Percentiles rank a stretch among this genome's conserved stretches.
phyloP scores from a whole-genome alignment of 2,113 vertebrate genomes.

The Isurus oxyrinchus region DNA sequence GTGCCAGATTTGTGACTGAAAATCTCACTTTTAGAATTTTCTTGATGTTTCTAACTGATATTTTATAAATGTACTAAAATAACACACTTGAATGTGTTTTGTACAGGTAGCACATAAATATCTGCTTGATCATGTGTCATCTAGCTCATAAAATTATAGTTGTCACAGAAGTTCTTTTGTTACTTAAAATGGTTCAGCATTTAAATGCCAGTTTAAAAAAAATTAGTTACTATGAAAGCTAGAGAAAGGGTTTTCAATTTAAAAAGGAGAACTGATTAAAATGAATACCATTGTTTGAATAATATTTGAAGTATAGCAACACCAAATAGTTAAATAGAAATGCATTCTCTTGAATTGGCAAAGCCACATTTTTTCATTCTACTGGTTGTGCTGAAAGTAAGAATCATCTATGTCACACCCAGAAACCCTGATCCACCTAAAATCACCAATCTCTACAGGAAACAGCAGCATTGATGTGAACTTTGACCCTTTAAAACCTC shows the following conservation, averaged over 20 bases:
- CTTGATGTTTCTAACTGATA: not conserved
- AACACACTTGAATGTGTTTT: not conserved
- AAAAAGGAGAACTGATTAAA: not conserved
- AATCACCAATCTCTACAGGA: constrained; percentile 8
- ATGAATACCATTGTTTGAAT: not conserved
- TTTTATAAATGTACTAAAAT: not conserved
- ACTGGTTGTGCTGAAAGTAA: not conserved
- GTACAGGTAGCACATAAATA: not conserved
- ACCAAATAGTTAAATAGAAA: not conserved
- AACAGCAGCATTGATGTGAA: not conserved
- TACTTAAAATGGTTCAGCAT: not conserved
- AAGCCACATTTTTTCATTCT: not conserved
- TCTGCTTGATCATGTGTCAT: not conserved
- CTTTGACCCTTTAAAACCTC: constrained; percentile 22
- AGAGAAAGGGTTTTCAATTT: not conserved
- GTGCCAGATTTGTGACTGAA: not conserved
- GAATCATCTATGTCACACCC: not conserved
- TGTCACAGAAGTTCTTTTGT: not conserved
- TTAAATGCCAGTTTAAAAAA: not conserved
- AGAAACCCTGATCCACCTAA: not conserved
- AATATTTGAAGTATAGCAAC: not conserved
- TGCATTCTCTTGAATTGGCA: not conserved
- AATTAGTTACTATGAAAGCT: not conserved
- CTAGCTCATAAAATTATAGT: not conserved
- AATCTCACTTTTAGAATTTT: not conserved